phyloP scores from a whole-genome alignment of 2,797 vertebrate genomes.

The Hybognathus amarus region DNA sequence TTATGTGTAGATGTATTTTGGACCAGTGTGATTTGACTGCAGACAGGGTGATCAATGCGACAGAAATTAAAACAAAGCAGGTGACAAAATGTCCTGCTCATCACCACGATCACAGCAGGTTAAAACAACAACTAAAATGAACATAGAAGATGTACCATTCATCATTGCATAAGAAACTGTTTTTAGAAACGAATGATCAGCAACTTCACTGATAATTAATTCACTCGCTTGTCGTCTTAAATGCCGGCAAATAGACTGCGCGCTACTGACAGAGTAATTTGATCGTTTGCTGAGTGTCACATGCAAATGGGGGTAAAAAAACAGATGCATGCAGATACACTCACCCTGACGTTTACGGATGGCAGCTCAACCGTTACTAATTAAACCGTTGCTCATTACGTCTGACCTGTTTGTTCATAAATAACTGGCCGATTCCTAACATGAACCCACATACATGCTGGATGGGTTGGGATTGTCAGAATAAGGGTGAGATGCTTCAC shows the following conservation, averaged over 20 bases:
- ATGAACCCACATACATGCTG: slow-evolving; percentile 8
- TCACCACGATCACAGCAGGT: background rate
- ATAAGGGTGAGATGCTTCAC: background rate
- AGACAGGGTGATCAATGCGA: background rate
- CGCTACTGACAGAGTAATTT: slow-evolving; percentile 1
- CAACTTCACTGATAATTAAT: background rate
- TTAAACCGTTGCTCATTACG: slow-evolving; percentile 52
- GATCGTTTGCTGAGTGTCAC: slow-evolving; percentile 28
- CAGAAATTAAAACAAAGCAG: slow-evolving; percentile 7
- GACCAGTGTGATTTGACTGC: background rate
- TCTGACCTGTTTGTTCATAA: slow-evolving; percentile 61
- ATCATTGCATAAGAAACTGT: background rate
- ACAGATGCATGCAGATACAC: slow-evolving; percentile 49
- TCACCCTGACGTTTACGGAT: slow-evolving; percentile 33
- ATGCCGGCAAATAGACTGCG: slow-evolving; percentile 9
- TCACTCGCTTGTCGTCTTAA: background rate
- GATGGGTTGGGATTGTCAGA: background rate
- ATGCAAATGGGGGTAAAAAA: slow-evolving; percentile 32
- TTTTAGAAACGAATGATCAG: background rate
- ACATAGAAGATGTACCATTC: background rate
- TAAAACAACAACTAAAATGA: background rate
- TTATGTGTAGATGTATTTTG: background rate
- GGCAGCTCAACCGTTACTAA: slow-evolving; percentile 67
- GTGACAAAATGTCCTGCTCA: background rate
- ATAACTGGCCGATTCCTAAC: slow-evolving; percentile 58